A percentile compares a stretch with the other conserved stretches of the same genome.
Conservation (phyloP, 2,113 vertebrate genomes). For the Engystomops pustulosus region DNA sequence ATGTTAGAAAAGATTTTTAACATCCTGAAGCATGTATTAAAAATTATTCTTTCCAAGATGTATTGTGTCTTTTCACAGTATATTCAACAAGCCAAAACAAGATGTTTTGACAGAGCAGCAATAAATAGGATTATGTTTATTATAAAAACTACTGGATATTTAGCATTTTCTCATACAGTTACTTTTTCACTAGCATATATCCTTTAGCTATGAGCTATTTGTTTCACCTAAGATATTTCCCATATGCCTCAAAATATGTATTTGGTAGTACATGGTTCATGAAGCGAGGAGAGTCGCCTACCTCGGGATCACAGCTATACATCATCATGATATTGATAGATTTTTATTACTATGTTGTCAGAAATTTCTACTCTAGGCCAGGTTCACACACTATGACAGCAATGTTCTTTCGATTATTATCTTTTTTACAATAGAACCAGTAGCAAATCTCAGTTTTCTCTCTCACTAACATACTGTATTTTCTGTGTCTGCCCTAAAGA, state of each 20-base stretch:
- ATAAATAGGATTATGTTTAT: no score
- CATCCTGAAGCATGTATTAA: neutral
- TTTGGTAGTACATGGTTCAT: neutral
- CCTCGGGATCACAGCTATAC: neutral
- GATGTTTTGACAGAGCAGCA: neutral
- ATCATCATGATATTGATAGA: neutral
- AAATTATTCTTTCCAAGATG: neutral
- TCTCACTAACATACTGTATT: neutral
- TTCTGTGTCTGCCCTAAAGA: neutral
- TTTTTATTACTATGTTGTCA: neutral
- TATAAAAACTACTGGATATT: no score
- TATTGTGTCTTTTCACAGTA: neutral
- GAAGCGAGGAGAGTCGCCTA: neutral
- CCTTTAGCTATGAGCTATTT: no score
- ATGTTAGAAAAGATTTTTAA: neutral
- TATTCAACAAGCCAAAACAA: slow-evolving; percentile 22
- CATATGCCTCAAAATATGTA: neutral
- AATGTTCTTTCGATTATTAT: neutral
- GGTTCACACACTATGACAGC: neutral
- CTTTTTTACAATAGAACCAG: neutral
- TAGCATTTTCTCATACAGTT: neutral
- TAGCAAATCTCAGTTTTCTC: neutral
- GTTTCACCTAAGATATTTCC: neutral
- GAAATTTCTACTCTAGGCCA: neutral
- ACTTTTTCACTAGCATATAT: neutral